Conservation (phyloP, 2,888 invertebrate genomes). For the Gnatocerus cornutus region DNA sequence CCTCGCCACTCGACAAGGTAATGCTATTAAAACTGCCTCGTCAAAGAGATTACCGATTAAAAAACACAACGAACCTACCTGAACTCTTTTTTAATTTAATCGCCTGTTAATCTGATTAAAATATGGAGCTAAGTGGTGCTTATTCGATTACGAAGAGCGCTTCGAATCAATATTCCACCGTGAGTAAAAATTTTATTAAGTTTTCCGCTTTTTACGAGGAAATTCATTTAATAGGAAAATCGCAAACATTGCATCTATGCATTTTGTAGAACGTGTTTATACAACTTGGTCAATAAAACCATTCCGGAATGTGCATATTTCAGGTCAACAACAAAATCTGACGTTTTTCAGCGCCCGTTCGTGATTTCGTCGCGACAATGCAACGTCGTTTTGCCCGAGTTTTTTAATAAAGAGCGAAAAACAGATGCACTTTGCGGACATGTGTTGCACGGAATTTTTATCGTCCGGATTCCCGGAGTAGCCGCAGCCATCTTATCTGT, state of each 20-base stretch:
- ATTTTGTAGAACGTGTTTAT: conserved; percentile 7
- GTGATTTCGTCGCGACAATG: no score
- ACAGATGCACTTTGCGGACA: no score
- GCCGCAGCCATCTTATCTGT: no score
- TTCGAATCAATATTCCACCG: conserved; percentile 40
- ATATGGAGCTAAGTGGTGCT: conserved; percentile 46
- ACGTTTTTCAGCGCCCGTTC: no score
- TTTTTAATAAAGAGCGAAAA: no score
- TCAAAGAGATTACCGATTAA: conserved; percentile 36
- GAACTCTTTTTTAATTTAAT: conserved; percentile 45
- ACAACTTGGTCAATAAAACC: not conserved
- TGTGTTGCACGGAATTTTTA: no score
- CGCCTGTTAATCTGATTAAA: conserved; percentile 44
- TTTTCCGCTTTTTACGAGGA: conserved; percentile 18
- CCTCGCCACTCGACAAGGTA: conserved; percentile 2
- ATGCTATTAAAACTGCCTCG: conserved; percentile 34
- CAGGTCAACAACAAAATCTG: no score
- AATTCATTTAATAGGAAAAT: conserved; percentile 27
- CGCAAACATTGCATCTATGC: conserved; percentile 7
- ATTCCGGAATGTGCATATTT: conserved; percentile 1
- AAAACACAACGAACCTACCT: conserved; percentile 42
- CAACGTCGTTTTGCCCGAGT: no score
- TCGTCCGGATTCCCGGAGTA: no score
- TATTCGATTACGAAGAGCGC: conserved; percentile 42
- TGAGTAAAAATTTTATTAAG: conserved; percentile 36